A percentile compares a stretch with the other conserved stretches of the same genome.
Evolutionary conservation across 2,797 vertebrate species (phyloP).

Genomic region (Enteromius mattozi): DNA sequence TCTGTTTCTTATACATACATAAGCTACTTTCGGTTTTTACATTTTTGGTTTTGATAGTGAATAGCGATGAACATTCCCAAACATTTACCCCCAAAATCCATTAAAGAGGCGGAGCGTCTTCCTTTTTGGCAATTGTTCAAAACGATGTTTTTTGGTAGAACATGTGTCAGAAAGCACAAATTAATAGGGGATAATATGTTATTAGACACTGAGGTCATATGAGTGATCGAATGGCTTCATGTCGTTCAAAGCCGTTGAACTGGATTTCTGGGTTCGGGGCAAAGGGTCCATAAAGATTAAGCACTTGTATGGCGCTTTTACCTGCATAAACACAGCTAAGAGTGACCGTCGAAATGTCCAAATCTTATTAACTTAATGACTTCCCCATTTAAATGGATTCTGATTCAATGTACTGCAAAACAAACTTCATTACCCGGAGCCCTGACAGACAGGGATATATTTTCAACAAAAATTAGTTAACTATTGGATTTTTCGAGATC

Average conservation of each 20-base stretch:
- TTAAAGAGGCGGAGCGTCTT: conserved; percentile 13
- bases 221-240: background rate
- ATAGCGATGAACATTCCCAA: conserved; percentile 32
- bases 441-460: conserved; percentile 71
- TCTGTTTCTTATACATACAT: conserved; percentile 38
- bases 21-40: conserved; percentile 38
- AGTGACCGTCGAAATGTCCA: conserved; percentile 68
- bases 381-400: conserved; percentile 79
- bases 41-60: conserved; percentile 44
- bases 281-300: conserved; percentile 40
- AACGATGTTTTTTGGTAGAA: conserved; percentile 34
- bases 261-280: conserved; percentile 27
- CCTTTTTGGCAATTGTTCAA: conserved; percentile 30
- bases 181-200: background rate
- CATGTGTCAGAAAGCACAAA: conserved; percentile 11
- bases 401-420: conserved; percentile 73
- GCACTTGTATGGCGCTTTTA: conserved; percentile 58
- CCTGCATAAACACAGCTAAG: conserved; percentile 66
- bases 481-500: conserved; percentile 55
- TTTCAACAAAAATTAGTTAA: conserved; percentile 64
- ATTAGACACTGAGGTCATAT: conserved; percentile 10
- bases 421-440: conserved; percentile 74
- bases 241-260: background rate
- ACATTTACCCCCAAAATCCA: conserved; percentile 2
- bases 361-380: conserved; percentile 78